Evolutionary conservation across 1,140 invertebrate species (phyloP).

Genomic region (Adoxophyes honmai): DNA sequence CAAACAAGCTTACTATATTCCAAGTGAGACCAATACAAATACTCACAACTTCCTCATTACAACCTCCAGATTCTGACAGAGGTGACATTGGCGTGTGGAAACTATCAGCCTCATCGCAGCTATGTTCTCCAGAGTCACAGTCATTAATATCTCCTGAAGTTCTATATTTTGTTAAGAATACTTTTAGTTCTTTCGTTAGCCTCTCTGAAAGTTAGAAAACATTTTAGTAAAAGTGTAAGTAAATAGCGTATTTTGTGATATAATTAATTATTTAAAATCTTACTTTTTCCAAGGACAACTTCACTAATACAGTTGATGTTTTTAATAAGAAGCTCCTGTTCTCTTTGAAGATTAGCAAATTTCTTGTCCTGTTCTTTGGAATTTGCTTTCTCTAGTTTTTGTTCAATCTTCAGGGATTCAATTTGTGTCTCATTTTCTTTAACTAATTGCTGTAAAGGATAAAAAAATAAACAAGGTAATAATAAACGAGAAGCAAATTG

Average conservation of each 20-base stretch:
- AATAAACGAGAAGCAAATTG: too few relatives aligned
- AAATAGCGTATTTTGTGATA: too few relatives aligned
- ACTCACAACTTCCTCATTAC: too few relatives aligned
- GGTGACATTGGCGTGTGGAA: neutral
- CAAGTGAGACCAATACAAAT: too few relatives aligned
- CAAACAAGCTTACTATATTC: too few relatives aligned
- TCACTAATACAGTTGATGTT: constrained; percentile 34
- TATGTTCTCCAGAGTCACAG: constrained; percentile 7
- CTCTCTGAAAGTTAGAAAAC: constrained; percentile 39
- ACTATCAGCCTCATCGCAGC: constrained; percentile 28
- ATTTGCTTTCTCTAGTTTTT: constrained; percentile 33
- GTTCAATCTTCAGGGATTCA: constrained; percentile 44
- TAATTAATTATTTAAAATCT: constrained; percentile 26
- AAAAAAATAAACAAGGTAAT: constrained; percentile 4
- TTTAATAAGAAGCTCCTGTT: constrained; percentile 34
- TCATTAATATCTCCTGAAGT: constrained; percentile 22
- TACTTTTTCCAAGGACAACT: constrained; percentile 46
- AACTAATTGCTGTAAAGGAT: constrained; percentile 39
- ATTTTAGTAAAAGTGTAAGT: neutral
- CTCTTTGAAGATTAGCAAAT: constrained; percentile 29
- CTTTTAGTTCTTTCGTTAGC: constrained; percentile 27
- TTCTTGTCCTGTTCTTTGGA: constrained; percentile 34
- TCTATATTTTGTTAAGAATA: constrained; percentile 40
- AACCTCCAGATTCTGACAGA: too few relatives aligned
- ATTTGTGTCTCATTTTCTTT: constrained; percentile 48